Base-by-base conservation (phyloP, 2,888 invertebrate genomes). In the Acleris sparsana region DNA sequence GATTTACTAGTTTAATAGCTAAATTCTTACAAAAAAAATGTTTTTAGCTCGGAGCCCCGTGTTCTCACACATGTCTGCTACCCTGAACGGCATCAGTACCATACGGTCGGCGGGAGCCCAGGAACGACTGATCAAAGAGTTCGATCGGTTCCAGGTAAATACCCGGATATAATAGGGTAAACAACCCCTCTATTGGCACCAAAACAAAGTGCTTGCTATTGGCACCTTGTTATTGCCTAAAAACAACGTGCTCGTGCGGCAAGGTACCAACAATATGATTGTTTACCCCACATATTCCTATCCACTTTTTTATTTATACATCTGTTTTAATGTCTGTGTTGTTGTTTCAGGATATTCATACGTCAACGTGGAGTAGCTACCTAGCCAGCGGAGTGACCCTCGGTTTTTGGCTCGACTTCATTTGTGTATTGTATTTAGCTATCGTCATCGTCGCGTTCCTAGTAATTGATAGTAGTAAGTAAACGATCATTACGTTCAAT, bases 61-160 rank as follows among this genome's bases (percentile, higher is more conserved):
- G 0, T 98, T 98, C 84, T 97, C 97, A 0, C 97, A 98, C 82
- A 94, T 98, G 72, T 96, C 96, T n/a, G 96, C 97, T 0, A 95
- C 97, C 0, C 89, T 99, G 7, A 94, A 96, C 69, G 99, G 99
- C 1, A 93, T 99, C 39, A 95, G 96, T 46, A 97, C 97, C 0
- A 97, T 99, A 69, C 93, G 99, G 67, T 96, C 98, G 0, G 95
- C 96, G 1, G 93, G 94, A 22, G 95, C 96, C 1, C 96, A 97
- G 83, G 92, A 94, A 70, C 93, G 96, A 75, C 94, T 98, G 59
- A 94, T 94, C 53, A 93, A 94, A 74, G 96, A 97, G 76, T 97
- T 97, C 74, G 97, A 97, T 78, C 82, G 84, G 25, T 93, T 95
- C 71, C 96, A 97, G 89, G 96, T 91, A 75, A 68, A 65, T 43